Evolutionary conservation across 2,797 vertebrate genomes (phyloP), one percentile per base, ranked within the genome.

Genomic region (Cynopterus sphinx): DNA sequence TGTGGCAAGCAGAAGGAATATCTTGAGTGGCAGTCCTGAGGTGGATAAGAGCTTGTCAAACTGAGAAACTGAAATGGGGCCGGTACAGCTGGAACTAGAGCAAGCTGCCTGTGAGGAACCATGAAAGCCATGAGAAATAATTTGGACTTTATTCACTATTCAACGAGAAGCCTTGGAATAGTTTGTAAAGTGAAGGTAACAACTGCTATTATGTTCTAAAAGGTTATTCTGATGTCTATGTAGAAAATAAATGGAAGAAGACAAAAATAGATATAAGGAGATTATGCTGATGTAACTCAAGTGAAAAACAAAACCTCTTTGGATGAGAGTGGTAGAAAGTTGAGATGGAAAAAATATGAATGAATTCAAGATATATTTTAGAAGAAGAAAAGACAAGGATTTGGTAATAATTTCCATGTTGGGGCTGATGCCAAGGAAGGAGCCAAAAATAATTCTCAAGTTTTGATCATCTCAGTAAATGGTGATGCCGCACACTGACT

Each of bases 381-480:
- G 12, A 95, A 43, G 33, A 46, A 65, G 77, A 82, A 94, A 77
- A 78, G 17, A 73, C 28, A 82, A 12, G 5, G 63, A 63, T 49
- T n/a, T 94, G 26, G 53, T 71, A 21, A 77, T 21, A n/a, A 82
- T 31, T 61, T 68, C 8, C 21, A 51, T 1, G 11, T 63, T 63
- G 26, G 33, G 68, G 33, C 33, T 59, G 49, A 91, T 63, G 82
- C 28, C 26, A 78, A 41, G 61, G 33, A 41, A 87, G 21, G 11
- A 74, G 28, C 28, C 86, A 83, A 68, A 95, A 90, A 9, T 91
- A 79, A 86, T 70, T n/a, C 28, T 22, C 28, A 79, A 17, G 39
- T 84, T 94, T 94, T 49, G 26, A 65, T 94, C 75, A 67, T 39
- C 67, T 85, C 68, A 28, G n/a, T 68, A 26, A 92, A 77, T 26